Evolutionary conservation across 2,113 vertebrate species (phyloP), one percentile per base, ranked within the genome.

Genomic region (Nipponia nippon): DNA sequence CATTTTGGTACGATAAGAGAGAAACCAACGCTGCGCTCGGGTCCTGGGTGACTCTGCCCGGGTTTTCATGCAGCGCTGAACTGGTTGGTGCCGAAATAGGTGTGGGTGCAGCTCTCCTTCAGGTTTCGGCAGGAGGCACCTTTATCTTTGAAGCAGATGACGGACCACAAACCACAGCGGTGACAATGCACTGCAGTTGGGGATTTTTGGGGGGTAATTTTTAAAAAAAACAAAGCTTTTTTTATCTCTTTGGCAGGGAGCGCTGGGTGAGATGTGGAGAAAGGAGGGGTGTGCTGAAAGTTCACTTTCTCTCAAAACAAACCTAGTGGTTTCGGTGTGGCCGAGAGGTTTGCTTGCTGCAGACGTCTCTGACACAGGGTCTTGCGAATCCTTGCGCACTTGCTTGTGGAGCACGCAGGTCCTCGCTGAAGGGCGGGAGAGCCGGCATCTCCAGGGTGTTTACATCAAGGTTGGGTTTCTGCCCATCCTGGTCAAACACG

Each of bases 11-110:
- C 1, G 0, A 2, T 6, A 46, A 17, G 52, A 26, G 83, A 27
- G 59, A 69, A 59, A 36, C 12, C 26, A 50, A 3, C 0, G 1
- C 30, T 16, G 23, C 0, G 3, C 27, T 65, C 1, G 0, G 29
- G 32, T 36, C 11, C 29, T 23, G 30, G 19, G 26, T 16, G 73
- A 30, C 16, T 88, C 75, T 53, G 25, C 63, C 9, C 0, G 1
- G 23, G 36, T 27, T 67, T 61, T 49, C 13, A 6, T 3, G 11
- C 36, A 1, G 50, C 12, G 36, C 56, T 13, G 19, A 36, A 17
- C 25, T 14, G 42, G 18, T 19, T 6, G 29, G 34, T 0, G 1
- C 55, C 38, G 50, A 73, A 52, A 16, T 30, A 27, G 26, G 52
- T 38, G 69, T 34, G 56, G 38, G 69, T 47, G 50, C 40, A 36